Conservation (phyloP, 1,140 invertebrate genomes). For the Papilio xuthus region DNA sequence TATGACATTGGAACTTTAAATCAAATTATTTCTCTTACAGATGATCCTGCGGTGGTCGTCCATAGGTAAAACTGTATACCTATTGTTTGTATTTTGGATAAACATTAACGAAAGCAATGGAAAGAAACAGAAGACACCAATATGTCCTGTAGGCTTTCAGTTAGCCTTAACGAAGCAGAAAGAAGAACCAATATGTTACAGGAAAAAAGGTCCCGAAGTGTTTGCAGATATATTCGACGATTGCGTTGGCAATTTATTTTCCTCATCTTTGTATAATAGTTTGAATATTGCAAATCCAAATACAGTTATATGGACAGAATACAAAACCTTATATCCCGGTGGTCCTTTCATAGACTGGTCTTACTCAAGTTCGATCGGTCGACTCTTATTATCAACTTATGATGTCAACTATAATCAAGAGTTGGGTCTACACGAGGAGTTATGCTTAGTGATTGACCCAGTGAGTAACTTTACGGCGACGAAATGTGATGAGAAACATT, state of each 20-base stretch:
- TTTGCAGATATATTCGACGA: slow-evolving; percentile 63
- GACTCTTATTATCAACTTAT: slow-evolving; percentile 48
- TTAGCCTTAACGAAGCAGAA: not conserved
- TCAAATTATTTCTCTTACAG: slow-evolving; percentile 25
- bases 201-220: slow-evolving; percentile 50
- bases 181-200: slow-evolving; percentile 37
- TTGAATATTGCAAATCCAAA: slow-evolving; percentile 55
- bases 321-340: slow-evolving; percentile 67
- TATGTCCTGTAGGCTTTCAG: slow-evolving; percentile 40
- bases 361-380: slow-evolving; percentile 53
- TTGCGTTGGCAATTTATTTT: slow-evolving; percentile 69
- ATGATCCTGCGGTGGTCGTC: slow-evolving; percentile 35
- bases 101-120: not conserved
- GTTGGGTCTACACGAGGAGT: slow-evolving; percentile 55
- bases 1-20: not conserved
- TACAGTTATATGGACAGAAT: slow-evolving; percentile 71
- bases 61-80: slow-evolving; percentile 7
- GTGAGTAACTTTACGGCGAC: slow-evolving; percentile 59
- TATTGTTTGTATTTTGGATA: slow-evolving; percentile 24
- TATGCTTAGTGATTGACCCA: slow-evolving; percentile 64
- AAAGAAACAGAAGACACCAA: slow-evolving; percentile 14
- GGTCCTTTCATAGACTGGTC: slow-evolving; percentile 72
- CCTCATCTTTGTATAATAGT: slow-evolving; percentile 56
- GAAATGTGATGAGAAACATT: slow-evolving; percentile 65
- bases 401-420: slow-evolving; percentile 53